Evolutionary conservation across 64 coral and sea anemone species (phyloP).

Genomic region (Montipora foliosa): DNA sequence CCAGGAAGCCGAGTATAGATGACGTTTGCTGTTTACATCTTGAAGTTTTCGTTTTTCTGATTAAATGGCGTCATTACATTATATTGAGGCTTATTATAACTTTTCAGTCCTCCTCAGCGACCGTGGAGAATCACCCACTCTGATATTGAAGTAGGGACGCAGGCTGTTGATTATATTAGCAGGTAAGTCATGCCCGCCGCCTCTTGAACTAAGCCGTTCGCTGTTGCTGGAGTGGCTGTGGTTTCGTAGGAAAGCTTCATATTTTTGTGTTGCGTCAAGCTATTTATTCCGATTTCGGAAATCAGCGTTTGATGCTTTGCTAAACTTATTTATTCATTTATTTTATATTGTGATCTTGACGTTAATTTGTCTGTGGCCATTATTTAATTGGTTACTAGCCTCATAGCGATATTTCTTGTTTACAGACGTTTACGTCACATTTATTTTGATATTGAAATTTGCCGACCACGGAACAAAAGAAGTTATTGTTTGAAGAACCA

Average conservation of each 20-base stretch:
- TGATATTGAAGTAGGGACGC: constrained; percentile 63
- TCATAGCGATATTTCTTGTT: no score
- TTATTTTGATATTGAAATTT: no score
- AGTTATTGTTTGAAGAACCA: no score
- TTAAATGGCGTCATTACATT: not conserved
- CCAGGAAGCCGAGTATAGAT: constrained; percentile 21
- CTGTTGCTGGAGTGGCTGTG: not conserved
- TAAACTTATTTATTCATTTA: no score
- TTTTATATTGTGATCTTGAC: no score
- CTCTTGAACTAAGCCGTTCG: no score
- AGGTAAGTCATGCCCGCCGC: no score
- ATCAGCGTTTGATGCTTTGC: not conserved
- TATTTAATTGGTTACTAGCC: no score
- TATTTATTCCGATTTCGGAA: not conserved
- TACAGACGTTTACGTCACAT: no score
- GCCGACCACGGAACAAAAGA: no score
- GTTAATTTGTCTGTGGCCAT: no score
- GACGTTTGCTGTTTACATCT: not conserved
- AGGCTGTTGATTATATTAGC: constrained; percentile 49
- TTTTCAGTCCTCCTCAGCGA: constrained; percentile 41
- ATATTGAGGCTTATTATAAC: not conserved
- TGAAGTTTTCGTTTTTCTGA: not conserved
- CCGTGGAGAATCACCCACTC: constrained; percentile 93
- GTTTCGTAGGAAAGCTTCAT: not conserved
- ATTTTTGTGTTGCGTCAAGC: not conserved